Base-by-base conservation (phyloP, 2,888 invertebrate species). In the Metellina segmentata region DNA sequence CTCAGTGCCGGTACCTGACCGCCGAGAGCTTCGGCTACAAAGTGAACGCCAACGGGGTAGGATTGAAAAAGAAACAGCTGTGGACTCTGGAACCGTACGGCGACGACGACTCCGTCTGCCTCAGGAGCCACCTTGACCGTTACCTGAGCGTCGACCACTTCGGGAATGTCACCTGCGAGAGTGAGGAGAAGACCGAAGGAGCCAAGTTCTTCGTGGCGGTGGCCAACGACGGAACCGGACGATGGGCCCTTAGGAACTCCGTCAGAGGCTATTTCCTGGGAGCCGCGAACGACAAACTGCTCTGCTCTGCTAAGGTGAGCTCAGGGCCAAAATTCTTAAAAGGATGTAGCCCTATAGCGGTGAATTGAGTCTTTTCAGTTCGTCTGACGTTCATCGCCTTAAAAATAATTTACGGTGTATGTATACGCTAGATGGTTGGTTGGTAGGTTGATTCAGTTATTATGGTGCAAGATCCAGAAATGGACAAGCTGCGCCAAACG, bases 21-120 rank as follows among this genome's bases (percentile, higher is more conserved):
- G 99, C 99, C 0, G 99, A 99, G 96, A 98, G 98, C 85, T 99
- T 99, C 96, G 99, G 99, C 94, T 98, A 97, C 96, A 99, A 99
- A 96, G 97, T 99, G 95, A 99, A 99, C 95, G 98, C 98, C 92
- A 98, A 98, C 94, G 99, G 98, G 53, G 96, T 97, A 81, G 97
- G 98, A 89, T 96, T 99, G 94, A 98, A 99, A 96, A 99, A 99
- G 96, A 99, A 99, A 95, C 95, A 95, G 75, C 91, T 93, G 70
- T 99, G 99, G 98, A 98, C 97, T 13, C 95, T 99, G 94, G 99
- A 99, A 94, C 95, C 95, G 19, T 95, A 95, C 13, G 92, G 92
- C n/a, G 93, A 93, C 34, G 94, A 94, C 51, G 93, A 94, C 34
- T 94, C 94, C 20, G 94, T 95, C 7, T 95, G 95, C 93, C 93